Percentiles rank a stretch among this genome's conserved stretches.
Evolutionary conservation across 2,113 vertebrate species (phyloP).

Genomic region (Noturus placidus): DNA sequence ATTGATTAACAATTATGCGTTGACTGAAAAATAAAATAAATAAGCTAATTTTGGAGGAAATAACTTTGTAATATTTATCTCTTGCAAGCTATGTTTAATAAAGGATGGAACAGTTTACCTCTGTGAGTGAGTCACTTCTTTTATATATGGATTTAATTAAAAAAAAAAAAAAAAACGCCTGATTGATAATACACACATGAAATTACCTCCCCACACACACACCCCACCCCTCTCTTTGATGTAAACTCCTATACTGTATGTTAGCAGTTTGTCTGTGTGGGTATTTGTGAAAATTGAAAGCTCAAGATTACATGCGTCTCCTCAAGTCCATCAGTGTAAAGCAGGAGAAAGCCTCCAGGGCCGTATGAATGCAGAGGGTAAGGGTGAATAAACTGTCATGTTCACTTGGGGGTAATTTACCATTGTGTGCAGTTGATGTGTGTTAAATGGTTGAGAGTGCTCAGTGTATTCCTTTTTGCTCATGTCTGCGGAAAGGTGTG

Average conservation of each 20-base stretch:
- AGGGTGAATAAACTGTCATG: not conserved
- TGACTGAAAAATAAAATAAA: conserved; percentile 88
- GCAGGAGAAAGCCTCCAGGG: not conserved
- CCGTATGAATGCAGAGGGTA: not conserved
- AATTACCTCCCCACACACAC: too few species aligned
- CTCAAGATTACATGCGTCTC: not conserved
- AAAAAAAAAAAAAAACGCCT: too few species aligned
- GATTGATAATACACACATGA: too few species aligned
- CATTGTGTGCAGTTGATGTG: not conserved
- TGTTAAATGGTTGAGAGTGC: not conserved
- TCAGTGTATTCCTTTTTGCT: not conserved
- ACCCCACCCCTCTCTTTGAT: too few species aligned
- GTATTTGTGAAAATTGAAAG: not conserved
- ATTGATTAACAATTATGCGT: conserved; percentile 85
- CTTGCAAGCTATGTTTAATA: conserved; percentile 99
- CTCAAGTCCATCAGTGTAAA: not conserved
- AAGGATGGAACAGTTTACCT: conserved; percentile 95
- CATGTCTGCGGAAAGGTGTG: not conserved
- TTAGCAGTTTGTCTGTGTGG: not conserved
- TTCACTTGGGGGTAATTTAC: not conserved
- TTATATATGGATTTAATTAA: not conserved
- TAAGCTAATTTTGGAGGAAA: conserved; percentile 95
- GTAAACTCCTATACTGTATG: not conserved
- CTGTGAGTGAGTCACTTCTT: conserved; percentile 58
- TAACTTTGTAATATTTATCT: conserved; percentile 99